These are phyloP conservation scores for Leptinotarsa lineolata DNA, from an alignment of 1,140 invertebrate species.

Conservation along the genomic window DNA sequence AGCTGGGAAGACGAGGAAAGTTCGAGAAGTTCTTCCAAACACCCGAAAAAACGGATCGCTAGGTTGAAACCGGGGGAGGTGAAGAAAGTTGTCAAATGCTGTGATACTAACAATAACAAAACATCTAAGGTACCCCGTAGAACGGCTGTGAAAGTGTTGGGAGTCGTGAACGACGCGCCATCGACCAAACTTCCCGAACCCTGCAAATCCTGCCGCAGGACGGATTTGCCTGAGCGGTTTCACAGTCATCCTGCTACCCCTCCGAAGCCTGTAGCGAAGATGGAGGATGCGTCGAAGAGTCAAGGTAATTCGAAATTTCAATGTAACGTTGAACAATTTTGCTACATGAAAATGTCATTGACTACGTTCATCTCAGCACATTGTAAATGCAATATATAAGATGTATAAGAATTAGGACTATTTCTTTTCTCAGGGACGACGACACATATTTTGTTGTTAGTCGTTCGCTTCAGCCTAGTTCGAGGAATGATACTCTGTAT, in stretches of 20 bases:
- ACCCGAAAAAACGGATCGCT: slow-evolving; percentile 30
- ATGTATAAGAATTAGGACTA: no score
- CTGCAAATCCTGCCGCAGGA: slow-evolving; percentile 63
- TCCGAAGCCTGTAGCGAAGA: slow-evolving; percentile 30
- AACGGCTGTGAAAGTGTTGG: slow-evolving; percentile 14
- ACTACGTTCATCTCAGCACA: no score
- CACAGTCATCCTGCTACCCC: slow-evolving; percentile 63
- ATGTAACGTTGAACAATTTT: no score
- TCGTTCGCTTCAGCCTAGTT: no score
- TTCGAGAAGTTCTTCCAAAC: slow-evolving; percentile 22
- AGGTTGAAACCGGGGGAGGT: slow-evolving; percentile 22
- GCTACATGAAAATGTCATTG: no score
- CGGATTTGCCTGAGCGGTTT: slow-evolving; percentile 63
- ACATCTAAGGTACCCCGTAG: slow-evolving; percentile 35
- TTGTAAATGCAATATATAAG: no score
- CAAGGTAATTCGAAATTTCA: slow-evolving; percentile 27
- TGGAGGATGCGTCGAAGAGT: slow-evolving; percentile 31
- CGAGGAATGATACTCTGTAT: no score
- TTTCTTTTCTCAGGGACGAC: no score
- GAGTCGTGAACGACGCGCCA: slow-evolving; percentile 26
- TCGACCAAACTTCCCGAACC: slow-evolving; percentile 57
- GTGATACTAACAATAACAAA: slow-evolving; percentile 47
- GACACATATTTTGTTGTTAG: no score
- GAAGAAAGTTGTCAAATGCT: slow-evolving; percentile 31
- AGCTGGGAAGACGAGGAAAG: slow-evolving; percentile 46